A percentile compares a stretch with the other conserved stretches of the same genome.
phyloP scores from a whole-genome alignment of 1,140 invertebrate species.

The Pissodes strobi region DNA sequence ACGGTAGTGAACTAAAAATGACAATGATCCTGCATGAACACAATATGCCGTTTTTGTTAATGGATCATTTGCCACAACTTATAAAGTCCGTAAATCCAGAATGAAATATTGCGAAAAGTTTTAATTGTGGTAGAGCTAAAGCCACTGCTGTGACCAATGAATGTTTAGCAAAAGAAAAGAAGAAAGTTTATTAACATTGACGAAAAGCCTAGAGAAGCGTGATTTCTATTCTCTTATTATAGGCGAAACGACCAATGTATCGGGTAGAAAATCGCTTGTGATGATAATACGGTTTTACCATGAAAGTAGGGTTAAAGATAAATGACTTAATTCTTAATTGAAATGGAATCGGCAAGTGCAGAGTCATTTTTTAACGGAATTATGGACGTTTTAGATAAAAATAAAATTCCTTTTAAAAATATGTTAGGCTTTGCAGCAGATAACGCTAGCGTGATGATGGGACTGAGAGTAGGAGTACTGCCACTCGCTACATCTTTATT shows the following conservation, averaged over 20 bases:
- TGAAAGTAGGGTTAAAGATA: too few species aligned
- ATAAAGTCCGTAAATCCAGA: constrained; percentile 11
- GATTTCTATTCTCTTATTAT: constrained; percentile 12
- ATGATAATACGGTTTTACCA: not conserved
- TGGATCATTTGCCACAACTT: constrained; percentile 22
- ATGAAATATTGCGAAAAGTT: constrained; percentile 25
- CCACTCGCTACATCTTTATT: constrained; percentile 19
- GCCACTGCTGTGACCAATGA: constrained; percentile 20
- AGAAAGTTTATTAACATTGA: not conserved
- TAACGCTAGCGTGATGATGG: constrained; percentile 29
- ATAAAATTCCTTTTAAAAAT: too few species aligned
- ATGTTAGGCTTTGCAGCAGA: constrained; percentile 15
- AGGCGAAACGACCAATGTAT: constrained; percentile 13
- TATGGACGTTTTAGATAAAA: too few species aligned
- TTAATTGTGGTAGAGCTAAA: constrained; percentile 32
- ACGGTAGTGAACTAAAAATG: not conserved
- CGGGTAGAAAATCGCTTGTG: not conserved
- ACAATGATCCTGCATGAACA: constrained; percentile 12
- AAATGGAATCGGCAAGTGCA: too few species aligned
- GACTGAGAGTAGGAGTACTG: constrained; percentile 12
- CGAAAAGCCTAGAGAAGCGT: not conserved
- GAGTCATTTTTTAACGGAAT: too few species aligned
- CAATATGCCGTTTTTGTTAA: constrained; percentile 18
- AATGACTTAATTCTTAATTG: too few species aligned
- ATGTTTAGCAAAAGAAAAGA: constrained; percentile 12